phyloP scores from a whole-genome alignment of 2,797 vertebrate species.

The Falco rusticolus region DNA sequence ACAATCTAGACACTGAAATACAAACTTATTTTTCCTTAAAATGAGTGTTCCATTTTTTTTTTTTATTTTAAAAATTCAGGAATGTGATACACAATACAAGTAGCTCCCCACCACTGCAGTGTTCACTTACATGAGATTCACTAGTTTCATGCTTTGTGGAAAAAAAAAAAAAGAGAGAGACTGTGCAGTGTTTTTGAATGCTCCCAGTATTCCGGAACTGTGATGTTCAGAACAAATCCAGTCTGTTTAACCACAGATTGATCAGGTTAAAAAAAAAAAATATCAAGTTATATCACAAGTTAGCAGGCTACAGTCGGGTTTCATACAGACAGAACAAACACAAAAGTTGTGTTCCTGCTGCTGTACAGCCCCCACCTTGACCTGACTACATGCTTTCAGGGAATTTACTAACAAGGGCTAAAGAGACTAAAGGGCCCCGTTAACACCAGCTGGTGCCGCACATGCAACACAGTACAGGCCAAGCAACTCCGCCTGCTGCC shows the following conservation, averaged over 20 bases:
- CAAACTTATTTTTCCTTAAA: constrained; percentile 43
- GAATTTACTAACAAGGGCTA: neutral
- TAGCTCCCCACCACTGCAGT: constrained; percentile 50
- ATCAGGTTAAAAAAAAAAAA: constrained; percentile 3
- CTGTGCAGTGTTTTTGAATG: constrained; percentile 33
- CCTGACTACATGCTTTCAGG: neutral
- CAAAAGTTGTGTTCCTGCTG: constrained; percentile 7
- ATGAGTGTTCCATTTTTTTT: constrained; percentile 39
- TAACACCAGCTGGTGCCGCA: neutral
- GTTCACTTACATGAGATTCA: constrained; percentile 44
- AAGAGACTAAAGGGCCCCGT: neutral
- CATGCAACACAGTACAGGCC: neutral
- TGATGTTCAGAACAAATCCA: constrained; percentile 20
- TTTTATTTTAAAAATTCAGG: constrained; percentile 65
- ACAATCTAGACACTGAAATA: constrained; percentile 16
- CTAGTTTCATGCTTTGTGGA: constrained; percentile 17
- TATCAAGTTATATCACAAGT: constrained; percentile 28
- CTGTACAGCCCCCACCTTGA: neutral
- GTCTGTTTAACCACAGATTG: neutral
- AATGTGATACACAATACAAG: constrained; percentile 70
- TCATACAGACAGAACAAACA: constrained; percentile 25
- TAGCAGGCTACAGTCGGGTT: constrained; percentile 25
- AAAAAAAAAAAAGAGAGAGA: neutral
- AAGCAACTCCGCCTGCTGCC: neutral
- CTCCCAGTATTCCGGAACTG: constrained; percentile 20